Evolutionary conservation across 2,113 vertebrate species (phyloP), one percentile per base, ranked within the genome.

Genomic region (Saimiri boliviensis): DNA sequence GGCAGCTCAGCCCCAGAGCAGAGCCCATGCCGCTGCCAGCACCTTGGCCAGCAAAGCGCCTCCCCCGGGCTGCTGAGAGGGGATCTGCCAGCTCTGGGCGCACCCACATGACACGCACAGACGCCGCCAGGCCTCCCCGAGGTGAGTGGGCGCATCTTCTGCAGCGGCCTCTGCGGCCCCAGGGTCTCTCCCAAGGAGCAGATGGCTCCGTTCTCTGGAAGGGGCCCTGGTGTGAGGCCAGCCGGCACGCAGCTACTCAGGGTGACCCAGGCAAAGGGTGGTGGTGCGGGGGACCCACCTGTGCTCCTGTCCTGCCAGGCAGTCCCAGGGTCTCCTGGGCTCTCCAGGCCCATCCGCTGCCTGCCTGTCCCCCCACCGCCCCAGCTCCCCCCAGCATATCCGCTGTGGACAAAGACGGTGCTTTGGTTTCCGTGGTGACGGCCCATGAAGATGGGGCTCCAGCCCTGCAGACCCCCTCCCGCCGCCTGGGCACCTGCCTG

Each of bases 41-140:
- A 4, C 32, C 79, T 81, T 79, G 52, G 91, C 76, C 8, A 79
- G 85, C 60, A 13, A 25, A 49, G 47, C 8, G 4, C 66, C 97
- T 97, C 96, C 93, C 85, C 92, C 56, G 56, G 60, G 87, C 40
- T 89, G 93, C 96, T 20, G 30, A n/a, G 74, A 14, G 4, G 87
- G 77, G 77, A 97, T 96, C 96, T 97, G 97, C 68, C 87, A 96
- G 94, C 97, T 95, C 96, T 76, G 95, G 95, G 97, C 87, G 71
- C 89, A 83, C 86, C 95, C 96, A 93, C 88, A 45, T 0, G 1
- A 96, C 96, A 97, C 97, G 96, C 98, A 97, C 89, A 97, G 97
- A 99, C 98, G 90, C 91, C 96, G 98, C 97, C 98, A 98, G 63
- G 27, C 63, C 63, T 14, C 63, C 63, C 5, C 13, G 13, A 30